Evolutionary conservation across 2,888 invertebrate species (phyloP).

Genomic region (Drosophila hamatofila): DNA sequence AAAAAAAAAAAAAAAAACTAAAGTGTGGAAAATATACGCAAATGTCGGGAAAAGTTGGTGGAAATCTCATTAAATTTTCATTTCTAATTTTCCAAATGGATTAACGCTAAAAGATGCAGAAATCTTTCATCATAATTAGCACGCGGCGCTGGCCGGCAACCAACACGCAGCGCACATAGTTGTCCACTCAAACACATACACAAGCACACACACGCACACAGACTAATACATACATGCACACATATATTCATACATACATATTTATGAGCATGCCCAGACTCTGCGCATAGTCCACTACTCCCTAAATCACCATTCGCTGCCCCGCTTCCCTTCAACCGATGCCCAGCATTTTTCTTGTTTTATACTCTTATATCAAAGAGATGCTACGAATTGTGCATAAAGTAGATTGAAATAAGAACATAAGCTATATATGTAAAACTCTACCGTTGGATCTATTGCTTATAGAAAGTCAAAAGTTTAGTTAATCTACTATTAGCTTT

Average conservation of each 20-base stretch:
- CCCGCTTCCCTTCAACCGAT: conserved; percentile 3
- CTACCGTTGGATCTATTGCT: no score
- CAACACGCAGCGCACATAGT: conserved; percentile 63
- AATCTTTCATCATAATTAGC: conserved; percentile 84
- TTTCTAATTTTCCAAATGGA: conserved; percentile 84
- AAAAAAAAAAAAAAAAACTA: conserved; percentile 11
- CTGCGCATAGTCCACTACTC: conserved; percentile 29
- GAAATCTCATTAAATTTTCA: conserved; percentile 82
- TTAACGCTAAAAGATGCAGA: conserved; percentile 83
- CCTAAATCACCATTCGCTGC: conserved; percentile 20
- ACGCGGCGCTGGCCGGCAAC: conserved; percentile 61
- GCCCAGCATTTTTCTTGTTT: conserved; percentile 26
- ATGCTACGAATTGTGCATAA: background rate
- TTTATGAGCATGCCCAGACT: conserved; percentile 47
- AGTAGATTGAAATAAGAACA: background rate
- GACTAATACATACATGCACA: conserved; percentile 14
- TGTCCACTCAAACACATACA: conserved; percentile 59
- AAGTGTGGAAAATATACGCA: conserved; percentile 43
- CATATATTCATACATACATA: conserved; percentile 21
- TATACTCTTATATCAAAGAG: conserved; percentile 13
- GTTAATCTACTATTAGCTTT: no score
- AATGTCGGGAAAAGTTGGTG: conserved; percentile 52
- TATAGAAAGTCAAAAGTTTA: no score
- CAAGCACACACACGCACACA: conserved; percentile 13
- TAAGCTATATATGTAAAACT: no score